Evolutionary conservation across 2,888 invertebrate species (phyloP), one percentile per base, ranked within the genome.

Genomic region (Adelognathus sp.): DNA sequence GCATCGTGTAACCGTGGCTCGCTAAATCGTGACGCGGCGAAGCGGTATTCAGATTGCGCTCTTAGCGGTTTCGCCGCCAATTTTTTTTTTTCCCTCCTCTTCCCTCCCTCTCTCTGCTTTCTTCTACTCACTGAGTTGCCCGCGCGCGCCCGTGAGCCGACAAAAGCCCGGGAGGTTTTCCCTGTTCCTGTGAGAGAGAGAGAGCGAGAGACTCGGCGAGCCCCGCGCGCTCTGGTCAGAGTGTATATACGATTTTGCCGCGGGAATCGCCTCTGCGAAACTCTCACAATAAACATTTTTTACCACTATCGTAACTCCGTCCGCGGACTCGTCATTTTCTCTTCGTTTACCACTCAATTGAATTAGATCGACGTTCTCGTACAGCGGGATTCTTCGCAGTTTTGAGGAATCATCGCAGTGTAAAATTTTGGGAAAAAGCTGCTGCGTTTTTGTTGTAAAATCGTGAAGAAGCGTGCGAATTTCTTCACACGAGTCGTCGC

Each of bases 41-140:
- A 91, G 90, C 91, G 91, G 91, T 91, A 91, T 91, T 91, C 88
- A 89, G 90, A 91, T 91, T 91, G 91, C 90, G 85, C 91, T 91
- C 90, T 91, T 91, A 91, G 91, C 91, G 91, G 91, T 91, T 91
- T 91, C 82, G 87, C 84, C 86, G 86, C 89, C 85, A 85, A 84
- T 86, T 90, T 90, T 73, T 64, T 85, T 85, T 80, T 63, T 46
- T 50, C n/a, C n/a, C n/a, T n/a, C n/a, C n/a, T n/a, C n/a, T n/a
- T n/a, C n/a, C n/a, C n/a, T n/a, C n/a, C n/a, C n/a, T 60, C 44
- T 66, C 31, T 56, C 27, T 54, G 33, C 33, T 41, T 63, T 60
- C 54, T 21, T 56, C 52, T 52, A 44, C 52, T 56, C 61, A 67
- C 50, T 36, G 60, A 71, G 72, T 72, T 29, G 50, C 58, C 39